phyloP scores from a whole-genome alignment of 2,888 invertebrate species.

The Neuroscelio doddi region DNA sequence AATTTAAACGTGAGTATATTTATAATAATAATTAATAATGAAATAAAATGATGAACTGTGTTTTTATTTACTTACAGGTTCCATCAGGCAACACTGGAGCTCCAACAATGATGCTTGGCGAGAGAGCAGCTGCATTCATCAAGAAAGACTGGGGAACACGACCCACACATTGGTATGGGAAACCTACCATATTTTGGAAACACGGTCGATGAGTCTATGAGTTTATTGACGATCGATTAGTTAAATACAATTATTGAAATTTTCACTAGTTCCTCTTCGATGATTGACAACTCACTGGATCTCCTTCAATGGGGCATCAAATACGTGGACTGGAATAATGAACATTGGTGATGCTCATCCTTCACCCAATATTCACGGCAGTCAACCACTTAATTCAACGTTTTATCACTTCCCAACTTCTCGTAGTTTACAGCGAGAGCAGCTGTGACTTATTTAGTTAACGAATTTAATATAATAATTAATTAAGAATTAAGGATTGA shows the following conservation, averaged over 20 bases:
- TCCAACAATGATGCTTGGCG: conserved; percentile 77
- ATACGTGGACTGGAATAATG: conserved; percentile 59
- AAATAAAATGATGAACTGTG: too few relatives aligned
- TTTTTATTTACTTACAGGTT: conserved; percentile 50
- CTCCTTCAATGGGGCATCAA: conserved; percentile 63
- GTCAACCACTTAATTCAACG: background rate
- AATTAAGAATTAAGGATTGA: too few relatives aligned
- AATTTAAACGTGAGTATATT: too few relatives aligned
- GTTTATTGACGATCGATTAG: conserved; percentile 11
- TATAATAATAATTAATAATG: too few relatives aligned
- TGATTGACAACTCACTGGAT: conserved; percentile 59
- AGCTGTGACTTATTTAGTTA: too few relatives aligned
- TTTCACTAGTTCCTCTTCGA: conserved; percentile 56
- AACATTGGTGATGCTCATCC: conserved; percentile 46
- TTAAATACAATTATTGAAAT: conserved; percentile 39
- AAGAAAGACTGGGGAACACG: conserved; percentile 71
- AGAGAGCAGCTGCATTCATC: conserved; percentile 75
- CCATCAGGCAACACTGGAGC: conserved; percentile 75
- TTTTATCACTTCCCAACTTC: background rate
- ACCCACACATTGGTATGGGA: conserved; percentile 63
- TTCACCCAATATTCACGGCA: background rate
- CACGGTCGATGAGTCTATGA: conserved; percentile 27
- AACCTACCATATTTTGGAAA: conserved; percentile 35
- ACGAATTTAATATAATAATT: background rate
- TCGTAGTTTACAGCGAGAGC: background rate